Conservation (phyloP, 2,888 invertebrate genomes). For the Melitaea athalia region DNA sequence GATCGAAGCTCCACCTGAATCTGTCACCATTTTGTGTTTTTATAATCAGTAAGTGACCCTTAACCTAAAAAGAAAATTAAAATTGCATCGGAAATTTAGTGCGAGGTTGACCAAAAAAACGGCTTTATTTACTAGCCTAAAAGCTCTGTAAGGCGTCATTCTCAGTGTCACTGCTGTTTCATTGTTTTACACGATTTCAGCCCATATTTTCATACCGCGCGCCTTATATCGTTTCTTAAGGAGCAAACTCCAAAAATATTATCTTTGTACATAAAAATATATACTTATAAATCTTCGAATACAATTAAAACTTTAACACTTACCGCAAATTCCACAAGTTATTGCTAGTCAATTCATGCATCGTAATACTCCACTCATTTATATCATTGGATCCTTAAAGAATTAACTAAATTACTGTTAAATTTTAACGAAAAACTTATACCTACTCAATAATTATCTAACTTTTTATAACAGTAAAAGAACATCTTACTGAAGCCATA, state of each 20-base stretch:
- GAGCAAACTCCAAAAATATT: neutral
- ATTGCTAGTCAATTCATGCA: neutral
- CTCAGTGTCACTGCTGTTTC: too few species aligned
- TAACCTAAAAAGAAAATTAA: too few species aligned
- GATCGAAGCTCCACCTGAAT: too few species aligned
- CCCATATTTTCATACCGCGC: too few species aligned
- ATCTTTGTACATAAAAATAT: neutral
- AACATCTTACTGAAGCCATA: conserved; percentile 1
- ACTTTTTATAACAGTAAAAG: conserved; percentile 19
- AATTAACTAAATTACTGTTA: conserved; percentile 7
- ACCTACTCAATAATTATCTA: conserved; percentile 2
- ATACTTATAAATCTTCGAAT: neutral
- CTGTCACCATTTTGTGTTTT: too few species aligned
- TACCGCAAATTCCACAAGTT: conserved; percentile 27
- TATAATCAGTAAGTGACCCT: too few species aligned
- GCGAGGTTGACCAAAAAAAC: too few species aligned
- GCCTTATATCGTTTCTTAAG: too few species aligned
- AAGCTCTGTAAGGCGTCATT: too few species aligned
- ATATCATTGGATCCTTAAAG: neutral
- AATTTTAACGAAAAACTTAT: conserved; percentile 18
- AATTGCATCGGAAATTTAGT: too few species aligned
- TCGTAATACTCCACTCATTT: conserved; percentile 17
- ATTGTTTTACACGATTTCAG: too few species aligned
- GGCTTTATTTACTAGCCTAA: too few species aligned
- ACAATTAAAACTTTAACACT: conserved; percentile 11